phyloP scores from a whole-genome alignment of 2,888 invertebrate genomes.

The Schizotus pectinicornis region DNA sequence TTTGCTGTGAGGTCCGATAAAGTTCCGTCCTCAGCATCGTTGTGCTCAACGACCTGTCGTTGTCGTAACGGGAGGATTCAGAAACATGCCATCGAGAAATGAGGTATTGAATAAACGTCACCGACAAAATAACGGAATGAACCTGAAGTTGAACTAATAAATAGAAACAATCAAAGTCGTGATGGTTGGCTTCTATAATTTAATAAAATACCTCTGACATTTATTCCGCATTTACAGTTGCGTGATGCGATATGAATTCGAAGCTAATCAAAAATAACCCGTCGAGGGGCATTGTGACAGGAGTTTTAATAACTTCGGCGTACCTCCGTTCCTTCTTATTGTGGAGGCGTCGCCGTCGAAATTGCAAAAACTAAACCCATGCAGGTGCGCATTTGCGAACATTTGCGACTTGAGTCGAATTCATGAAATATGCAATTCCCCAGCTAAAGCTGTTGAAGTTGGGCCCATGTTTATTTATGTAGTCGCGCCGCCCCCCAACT shows the following conservation, averaged over 20 bases:
- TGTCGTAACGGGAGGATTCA: too few species aligned
- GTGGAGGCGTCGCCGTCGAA: too few species aligned
- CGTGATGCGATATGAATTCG: slow-evolving; percentile 41
- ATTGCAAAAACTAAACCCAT: too few species aligned
- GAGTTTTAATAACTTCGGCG: slow-evolving; percentile 37
- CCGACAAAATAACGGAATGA: slow-evolving; percentile 16
- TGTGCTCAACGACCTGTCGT: too few species aligned
- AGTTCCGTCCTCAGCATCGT: too few species aligned
- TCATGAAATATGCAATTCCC: too few species aligned
- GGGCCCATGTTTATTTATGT: too few species aligned
- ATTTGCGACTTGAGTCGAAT: too few species aligned
- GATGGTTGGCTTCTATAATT: slow-evolving; percentile 23
- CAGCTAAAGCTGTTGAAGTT: too few species aligned
- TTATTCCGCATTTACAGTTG: slow-evolving; percentile 36
- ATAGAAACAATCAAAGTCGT: slow-evolving; percentile 24
- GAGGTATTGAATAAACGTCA: slow-evolving; percentile 25
- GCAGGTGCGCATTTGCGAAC: too few species aligned
- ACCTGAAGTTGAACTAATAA: slow-evolving; percentile 18
- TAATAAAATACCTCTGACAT: slow-evolving; percentile 31
- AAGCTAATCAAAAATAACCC: slow-evolving; percentile 45
- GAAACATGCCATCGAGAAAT: slow-evolving; percentile 19
- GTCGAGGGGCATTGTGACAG: slow-evolving; percentile 37
- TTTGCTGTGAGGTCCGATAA: too few species aligned
- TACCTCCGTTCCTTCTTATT: not conserved
- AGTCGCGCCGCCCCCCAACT: too few species aligned